These are phyloP conservation scores for Oryzias celebensis DNA, from an alignment of 2,113 vertebrate species.

Conservation along the genomic window DNA sequence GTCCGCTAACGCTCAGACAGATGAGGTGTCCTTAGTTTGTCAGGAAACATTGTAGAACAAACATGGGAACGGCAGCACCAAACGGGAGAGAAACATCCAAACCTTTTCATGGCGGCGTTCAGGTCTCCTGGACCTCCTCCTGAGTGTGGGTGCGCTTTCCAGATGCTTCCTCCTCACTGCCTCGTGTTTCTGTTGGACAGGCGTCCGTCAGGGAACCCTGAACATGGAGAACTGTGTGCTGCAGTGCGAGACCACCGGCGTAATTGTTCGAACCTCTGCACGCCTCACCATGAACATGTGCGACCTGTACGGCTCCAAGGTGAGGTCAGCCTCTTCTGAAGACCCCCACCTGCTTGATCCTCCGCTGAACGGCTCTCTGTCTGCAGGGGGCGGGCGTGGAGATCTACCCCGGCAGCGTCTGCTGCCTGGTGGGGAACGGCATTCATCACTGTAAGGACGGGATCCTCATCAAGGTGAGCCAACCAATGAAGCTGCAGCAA, in stretches of 20 bases:
- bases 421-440: constrained; percentile 83
- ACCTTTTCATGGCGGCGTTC: too few relatives aligned
- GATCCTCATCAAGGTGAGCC: constrained; percentile 90
- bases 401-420: constrained; percentile 91
- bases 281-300: constrained; percentile 90
- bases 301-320: constrained; percentile 95
- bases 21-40: too few relatives aligned
- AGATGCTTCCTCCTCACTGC: background rate
- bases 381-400: constrained; percentile 90
- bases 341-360: background rate
- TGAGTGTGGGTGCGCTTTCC: too few relatives aligned
- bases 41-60: too few relatives aligned
- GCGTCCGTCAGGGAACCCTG: constrained; percentile 85
- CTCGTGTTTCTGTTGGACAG: constrained; percentile 57
- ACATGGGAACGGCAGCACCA: too few relatives aligned
- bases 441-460: constrained; percentile 98
- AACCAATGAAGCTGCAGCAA: too few relatives aligned
- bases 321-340: constrained; percentile 27
- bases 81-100: too few relatives aligned
- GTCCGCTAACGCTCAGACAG: too few relatives aligned
- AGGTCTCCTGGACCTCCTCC: too few relatives aligned
- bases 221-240: constrained; percentile 92
- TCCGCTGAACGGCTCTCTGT: background rate
- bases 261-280: constrained; percentile 86
- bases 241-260: constrained; percentile 92